Evolutionary conservation across 2,113 vertebrate species (phyloP), one percentile per base, ranked within the genome.

Genomic region (Raja brachyura): DNA sequence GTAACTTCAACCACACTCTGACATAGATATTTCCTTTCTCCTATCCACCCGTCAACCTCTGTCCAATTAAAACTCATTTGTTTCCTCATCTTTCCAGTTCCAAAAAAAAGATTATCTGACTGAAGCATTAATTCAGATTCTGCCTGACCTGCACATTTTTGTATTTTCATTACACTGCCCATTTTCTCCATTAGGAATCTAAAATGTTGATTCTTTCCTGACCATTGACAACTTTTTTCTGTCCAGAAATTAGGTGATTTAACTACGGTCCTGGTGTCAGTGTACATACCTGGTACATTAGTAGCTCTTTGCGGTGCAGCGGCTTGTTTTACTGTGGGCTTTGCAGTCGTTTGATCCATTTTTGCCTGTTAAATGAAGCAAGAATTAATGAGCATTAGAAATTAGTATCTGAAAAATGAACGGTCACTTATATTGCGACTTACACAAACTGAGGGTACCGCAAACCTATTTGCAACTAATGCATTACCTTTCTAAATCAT

Each of bases 251-350:
- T 54, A 68, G 63, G 28, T 16, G 59, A 16, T 86, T 63, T 63
- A n/a, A 70, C 16, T 18, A 59, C 10, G 61, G 33, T 73, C 31
- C 66, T 92, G 7, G 31, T 25, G 33, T 22, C 20, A 39, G 16
- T 39, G 39, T 20, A 92, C 88, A 73, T 92, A 92, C 90, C 90
- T 28, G 66, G 18, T 73, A 73, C 1, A 48, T 92, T 73, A 73
- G 90, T 20, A 92, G 90, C 90, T 73, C 39, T 66, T 25, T 92
- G 90, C 73, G 90, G 90, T 25, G 66, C 68, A 3, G 90, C 54
- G 13, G 68, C 33, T 92, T 28, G 66, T 73, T 73, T 92, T 54
- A 74, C 90, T 92, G 66, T 20, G 73, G 90, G 90, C 9, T 92
- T 92, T 73, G 61, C 68, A 48, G 90, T 3, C 5, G 86, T 14